Percentiles rank a stretch among this genome's conserved stretches.
Evolutionary conservation across 2,888 invertebrate species (phyloP).

Genomic region (Eucera pruinosa): DNA sequence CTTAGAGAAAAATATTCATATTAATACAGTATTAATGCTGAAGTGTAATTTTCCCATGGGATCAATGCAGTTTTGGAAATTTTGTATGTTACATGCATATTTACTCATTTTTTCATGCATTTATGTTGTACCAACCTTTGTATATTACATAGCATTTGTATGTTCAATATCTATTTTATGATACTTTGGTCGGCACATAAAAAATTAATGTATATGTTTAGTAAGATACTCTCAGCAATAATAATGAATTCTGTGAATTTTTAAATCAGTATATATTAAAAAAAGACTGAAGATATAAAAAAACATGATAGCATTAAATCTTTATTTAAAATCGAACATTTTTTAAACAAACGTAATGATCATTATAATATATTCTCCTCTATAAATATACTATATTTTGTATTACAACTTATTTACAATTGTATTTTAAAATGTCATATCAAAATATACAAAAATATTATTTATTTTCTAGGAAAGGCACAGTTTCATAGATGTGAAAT

Average conservation of each 20-base stretch:
- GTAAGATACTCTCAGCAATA: not conserved
- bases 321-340: conserved; percentile 28
- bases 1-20: conserved; percentile 1
- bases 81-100: not conserved
- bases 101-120: conserved; percentile 14
- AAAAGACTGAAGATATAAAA: conserved; percentile 29
- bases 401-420: conserved; percentile 51
- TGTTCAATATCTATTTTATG: conserved; percentile 4
- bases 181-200: conserved; percentile 1
- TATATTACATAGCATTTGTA: not conserved
- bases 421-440: conserved; percentile 20
- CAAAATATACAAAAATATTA: conserved; percentile 39
- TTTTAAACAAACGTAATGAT: conserved; percentile 6
- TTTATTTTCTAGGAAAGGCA: conserved; percentile 13
- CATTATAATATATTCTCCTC: conserved; percentile 22
- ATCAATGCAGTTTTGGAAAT: conserved; percentile 4
- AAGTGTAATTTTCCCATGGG: not conserved
- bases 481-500: conserved; percentile 17
- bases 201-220: not conserved
- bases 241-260: conserved; percentile 5
- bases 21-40: not conserved
- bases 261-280: not conserved
- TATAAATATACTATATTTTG: conserved; percentile 54
- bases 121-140: conserved; percentile 16
- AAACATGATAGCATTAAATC: conserved; percentile 16